Percentiles rank a stretch among this genome's conserved stretches.
These are phyloP conservation scores for Gandaritis pyraliata DNA, from an alignment of 2,888 invertebrate genomes.

Conservation along the genomic window DNA sequence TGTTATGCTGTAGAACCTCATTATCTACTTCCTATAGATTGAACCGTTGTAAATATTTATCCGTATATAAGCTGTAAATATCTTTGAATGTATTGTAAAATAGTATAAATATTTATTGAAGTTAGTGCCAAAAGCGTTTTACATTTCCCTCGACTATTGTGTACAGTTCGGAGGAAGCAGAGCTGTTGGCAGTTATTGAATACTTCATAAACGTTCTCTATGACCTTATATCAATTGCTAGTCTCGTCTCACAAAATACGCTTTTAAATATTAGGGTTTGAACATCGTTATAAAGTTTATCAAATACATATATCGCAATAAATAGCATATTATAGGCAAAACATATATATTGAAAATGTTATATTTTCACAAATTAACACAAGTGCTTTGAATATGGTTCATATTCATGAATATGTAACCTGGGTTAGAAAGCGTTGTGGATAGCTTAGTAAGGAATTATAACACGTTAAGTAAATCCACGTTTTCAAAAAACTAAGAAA, in stretches of 20 bases:
- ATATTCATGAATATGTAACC: constrained; percentile 26
- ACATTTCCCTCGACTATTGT: constrained; percentile 64
- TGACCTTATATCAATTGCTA: constrained; percentile 54
- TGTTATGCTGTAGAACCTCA: constrained; percentile 58
- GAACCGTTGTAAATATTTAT: constrained; percentile 59
- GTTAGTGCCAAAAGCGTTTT: constrained; percentile 83
- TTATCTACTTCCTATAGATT: constrained; percentile 50
- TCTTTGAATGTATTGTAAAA: constrained; percentile 74
- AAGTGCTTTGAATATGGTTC: constrained; percentile 33
- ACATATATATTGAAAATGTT: constrained; percentile 41
- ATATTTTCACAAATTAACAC: constrained; percentile 45
- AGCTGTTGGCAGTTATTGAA: constrained; percentile 43
- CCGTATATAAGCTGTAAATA: constrained; percentile 77
- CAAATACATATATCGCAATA: constrained; percentile 37
- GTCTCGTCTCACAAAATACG: constrained; percentile 62
- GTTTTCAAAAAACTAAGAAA: constrained; percentile 46
- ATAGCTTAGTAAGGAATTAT: constrained; percentile 46
- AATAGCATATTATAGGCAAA: constrained; percentile 35
- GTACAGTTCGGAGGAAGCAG: constrained; percentile 56
- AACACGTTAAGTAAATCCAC: constrained; percentile 44
- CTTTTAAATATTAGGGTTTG: constrained; percentile 68
- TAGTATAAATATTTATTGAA: constrained; percentile 74
- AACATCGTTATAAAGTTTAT: constrained; percentile 46
- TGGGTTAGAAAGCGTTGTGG: constrained; percentile 40
- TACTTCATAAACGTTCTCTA: constrained; percentile 42